Evolutionary conservation across 2,113 vertebrate genomes (phyloP).

Genomic region (Dipodomys merriami): DNA sequence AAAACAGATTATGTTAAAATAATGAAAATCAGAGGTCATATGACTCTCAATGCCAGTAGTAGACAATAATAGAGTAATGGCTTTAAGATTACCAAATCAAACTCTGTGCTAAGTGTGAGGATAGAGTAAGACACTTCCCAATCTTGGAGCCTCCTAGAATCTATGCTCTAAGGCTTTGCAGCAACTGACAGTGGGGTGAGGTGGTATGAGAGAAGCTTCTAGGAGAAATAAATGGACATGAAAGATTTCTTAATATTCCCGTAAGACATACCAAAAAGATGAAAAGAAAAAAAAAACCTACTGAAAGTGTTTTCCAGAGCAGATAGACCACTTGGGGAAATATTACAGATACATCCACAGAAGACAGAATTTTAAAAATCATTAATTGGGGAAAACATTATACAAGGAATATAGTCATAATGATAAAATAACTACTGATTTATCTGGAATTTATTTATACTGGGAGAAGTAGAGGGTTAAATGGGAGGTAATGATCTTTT

Average conservation of each 20-base stretch:
- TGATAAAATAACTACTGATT: not conserved
- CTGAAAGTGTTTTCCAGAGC: not conserved
- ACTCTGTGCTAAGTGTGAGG: not conserved
- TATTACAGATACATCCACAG: not conserved
- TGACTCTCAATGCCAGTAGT: too few species aligned
- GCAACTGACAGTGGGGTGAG: rapidly evolving
- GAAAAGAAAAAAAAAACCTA: not conserved
- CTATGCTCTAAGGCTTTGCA: not conserved
- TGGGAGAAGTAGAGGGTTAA: not conserved
- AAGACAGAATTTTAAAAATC: constrained; percentile 17
- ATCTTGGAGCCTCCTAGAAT: not conserved
- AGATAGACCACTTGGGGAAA: too few species aligned
- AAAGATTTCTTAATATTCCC: not conserved
- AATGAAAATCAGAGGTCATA: not conserved
- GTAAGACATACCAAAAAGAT: not conserved
- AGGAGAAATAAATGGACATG: not conserved
- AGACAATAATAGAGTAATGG: not conserved
- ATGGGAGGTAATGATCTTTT: not conserved
- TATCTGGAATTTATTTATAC: not conserved
- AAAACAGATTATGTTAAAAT: not conserved
- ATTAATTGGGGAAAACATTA: constrained; percentile 48
- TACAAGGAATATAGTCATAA: not conserved
- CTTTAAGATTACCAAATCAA: not conserved
- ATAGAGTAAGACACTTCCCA: not conserved
- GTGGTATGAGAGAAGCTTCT: not conserved